phyloP scores from a whole-genome alignment of 2,113 vertebrate species.

The Semnornis frantzii region DNA sequence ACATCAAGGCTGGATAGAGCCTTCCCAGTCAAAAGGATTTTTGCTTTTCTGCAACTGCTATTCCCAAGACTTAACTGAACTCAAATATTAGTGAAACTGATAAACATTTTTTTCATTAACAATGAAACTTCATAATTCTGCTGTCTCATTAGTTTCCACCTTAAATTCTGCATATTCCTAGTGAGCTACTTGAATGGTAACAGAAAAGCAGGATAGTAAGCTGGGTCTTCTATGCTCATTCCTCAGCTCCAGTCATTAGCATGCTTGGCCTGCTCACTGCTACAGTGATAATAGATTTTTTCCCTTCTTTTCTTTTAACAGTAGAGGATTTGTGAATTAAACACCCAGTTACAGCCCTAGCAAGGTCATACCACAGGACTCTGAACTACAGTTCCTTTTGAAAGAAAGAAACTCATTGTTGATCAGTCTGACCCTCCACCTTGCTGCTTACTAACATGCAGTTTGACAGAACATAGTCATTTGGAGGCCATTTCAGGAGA shows the following conservation, averaged over 20 bases:
- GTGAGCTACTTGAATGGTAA: neutral
- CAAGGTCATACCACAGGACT: neutral
- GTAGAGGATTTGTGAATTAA: constrained; percentile 45
- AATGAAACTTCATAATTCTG: neutral
- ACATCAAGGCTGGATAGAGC: neutral
- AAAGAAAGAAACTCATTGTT: neutral
- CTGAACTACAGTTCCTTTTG: neutral
- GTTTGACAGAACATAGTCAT: neutral
- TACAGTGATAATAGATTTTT: neutral
- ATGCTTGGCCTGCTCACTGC: neutral
- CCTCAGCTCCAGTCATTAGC: neutral
- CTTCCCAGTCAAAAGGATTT: neutral
- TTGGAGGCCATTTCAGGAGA: neutral
- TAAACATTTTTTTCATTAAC: neutral
- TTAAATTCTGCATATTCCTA: neutral
- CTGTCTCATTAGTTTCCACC: neutral
- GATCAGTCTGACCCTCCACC: neutral
- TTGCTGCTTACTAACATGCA: neutral
- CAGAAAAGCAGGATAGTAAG: neutral
- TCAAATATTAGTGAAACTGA: neutral
- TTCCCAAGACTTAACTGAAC: neutral
- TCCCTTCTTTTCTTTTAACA: neutral
- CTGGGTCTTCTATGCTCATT: neutral
- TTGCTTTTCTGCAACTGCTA: neutral
- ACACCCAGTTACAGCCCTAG: neutral